Base-by-base conservation (phyloP, 2,113 vertebrate genomes). In the Lamprologus ornatipinnis region DNA sequence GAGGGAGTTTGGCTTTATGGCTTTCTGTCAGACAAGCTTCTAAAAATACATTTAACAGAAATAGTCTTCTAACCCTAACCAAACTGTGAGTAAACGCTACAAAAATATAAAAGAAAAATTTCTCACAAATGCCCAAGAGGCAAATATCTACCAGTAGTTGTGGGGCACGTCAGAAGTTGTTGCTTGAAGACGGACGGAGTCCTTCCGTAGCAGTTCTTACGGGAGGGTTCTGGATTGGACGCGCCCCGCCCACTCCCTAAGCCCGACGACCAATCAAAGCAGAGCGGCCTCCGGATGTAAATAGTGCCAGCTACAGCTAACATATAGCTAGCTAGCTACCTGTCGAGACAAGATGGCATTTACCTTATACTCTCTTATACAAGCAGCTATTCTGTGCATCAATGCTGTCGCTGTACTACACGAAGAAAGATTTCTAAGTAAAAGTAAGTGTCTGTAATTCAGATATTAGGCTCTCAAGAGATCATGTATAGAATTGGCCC, bases 321-420 rank as follows among this genome's bases (percentile, higher is more conserved):
- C 3, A 12, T 5, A 2, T 26, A n/a, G 33, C 33, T 82, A 88
- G 47, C 23, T n/a, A 2, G 28, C 0, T 33, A 4, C 11, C 10
- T 14, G 10, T 14, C 19, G 3, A 78, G 26, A 79, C 58, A 95
- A 90, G 60, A 99, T 99, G 98, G 98, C 97, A 23, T 98, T 99
- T 86, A 99, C 98, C 0, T 81, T 99, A n/a, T 99, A 99, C 79
- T 96, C 98, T 3, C 94, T 99, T 58, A 96, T 99, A 40, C 98
- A 99, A 94, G 97, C 98, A 4, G 97, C 96, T 2, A 96, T 99
- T 63, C 95, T 99, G 3, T 96, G 98, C 45, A 96, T 98, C 31
- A 99, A 99, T 81, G 98, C 98, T 5, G 95, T 99, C 6, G 97
- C 98, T 33, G 98, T 99, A 53, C 93, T 99, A 33, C 98, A 99